phyloP scores from a whole-genome alignment of 2,113 vertebrate species.

The Corythoichthys haematopterus region DNA sequence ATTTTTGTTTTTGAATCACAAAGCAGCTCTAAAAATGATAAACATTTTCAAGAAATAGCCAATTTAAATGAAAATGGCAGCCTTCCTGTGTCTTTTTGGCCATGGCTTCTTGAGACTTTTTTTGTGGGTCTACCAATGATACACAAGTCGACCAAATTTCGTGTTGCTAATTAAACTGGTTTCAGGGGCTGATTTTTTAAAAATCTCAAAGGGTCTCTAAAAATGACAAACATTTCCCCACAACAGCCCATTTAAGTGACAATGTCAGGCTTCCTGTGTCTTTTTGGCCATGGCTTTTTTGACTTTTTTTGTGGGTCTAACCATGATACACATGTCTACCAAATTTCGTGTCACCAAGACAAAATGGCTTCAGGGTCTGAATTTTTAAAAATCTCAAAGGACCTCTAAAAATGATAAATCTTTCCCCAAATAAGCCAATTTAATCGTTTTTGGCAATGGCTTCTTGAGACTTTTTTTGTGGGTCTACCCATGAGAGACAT shows the following conservation, averaged over 20 bases:
- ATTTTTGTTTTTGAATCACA: too few relatives aligned
- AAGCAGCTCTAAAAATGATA: too few relatives aligned
- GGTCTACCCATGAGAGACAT: background rate
- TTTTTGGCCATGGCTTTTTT: background rate
- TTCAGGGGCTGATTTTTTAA: too few relatives aligned
- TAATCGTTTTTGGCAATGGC: background rate
- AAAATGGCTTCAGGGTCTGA: background rate
- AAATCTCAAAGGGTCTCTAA: too few relatives aligned
- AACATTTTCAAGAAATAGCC: too few relatives aligned
- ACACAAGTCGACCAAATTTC: background rate
- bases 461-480: background rate
- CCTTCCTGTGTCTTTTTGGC: background rate
- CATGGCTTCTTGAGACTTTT: background rate
- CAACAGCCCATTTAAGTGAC: too few relatives aligned
- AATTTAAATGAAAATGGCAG: background rate
- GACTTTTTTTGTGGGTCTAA: background rate
- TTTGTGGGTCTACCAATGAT: too few relatives aligned
- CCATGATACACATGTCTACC: background rate
- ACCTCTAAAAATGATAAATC: too few relatives aligned
- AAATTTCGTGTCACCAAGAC: background rate
- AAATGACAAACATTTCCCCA: too few relatives aligned
- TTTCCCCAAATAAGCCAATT: background rate
- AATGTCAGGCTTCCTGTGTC: background rate
- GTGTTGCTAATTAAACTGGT: too few relatives aligned
- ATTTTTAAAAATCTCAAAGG: too few relatives aligned